Percentiles rank a stretch among this genome's conserved stretches.
Conservation (phyloP, 1,140 invertebrate genomes). For the Monochamus saltuarius region DNA sequence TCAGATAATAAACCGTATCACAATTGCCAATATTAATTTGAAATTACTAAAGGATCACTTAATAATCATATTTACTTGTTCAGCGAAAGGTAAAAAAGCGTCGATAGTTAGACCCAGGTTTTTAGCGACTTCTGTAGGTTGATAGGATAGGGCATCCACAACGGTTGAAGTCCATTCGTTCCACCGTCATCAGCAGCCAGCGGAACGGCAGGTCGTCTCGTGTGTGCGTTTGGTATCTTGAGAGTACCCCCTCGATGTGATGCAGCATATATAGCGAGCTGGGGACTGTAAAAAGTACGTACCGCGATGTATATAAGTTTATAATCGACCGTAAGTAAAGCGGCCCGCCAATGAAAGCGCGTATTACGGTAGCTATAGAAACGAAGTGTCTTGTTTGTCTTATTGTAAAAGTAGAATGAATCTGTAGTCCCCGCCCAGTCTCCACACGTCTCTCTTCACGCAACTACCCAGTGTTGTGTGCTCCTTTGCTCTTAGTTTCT, state of each 20-base stretch:
- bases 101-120: no score
- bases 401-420: conserved; percentile 46
- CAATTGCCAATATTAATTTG: no score
- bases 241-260: neutral
- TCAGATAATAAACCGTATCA: no score
- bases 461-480: conserved; percentile 19
- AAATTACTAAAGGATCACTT: no score
- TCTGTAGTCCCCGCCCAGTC: conserved; percentile 30
- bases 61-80: no score
- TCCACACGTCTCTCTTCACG: conserved; percentile 38
- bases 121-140: no score
- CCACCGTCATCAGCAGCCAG: no score
- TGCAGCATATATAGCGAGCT: conserved; percentile 14
- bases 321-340: conserved; percentile 41
- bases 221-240: no score
- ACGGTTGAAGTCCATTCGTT: no score
- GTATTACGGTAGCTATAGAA: conserved; percentile 49
- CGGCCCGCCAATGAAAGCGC: conserved; percentile 39
- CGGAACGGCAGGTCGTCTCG: no score
- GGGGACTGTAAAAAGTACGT: conserved; percentile 14
- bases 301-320: conserved; percentile 31
- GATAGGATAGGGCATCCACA: no score
- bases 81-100: no score
- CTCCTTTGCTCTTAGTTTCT: conserved; percentile 31
- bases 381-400: conserved; percentile 44